Evolutionary conservation across 2,797 vertebrate genomes (phyloP).

Genomic region (Danio choprae): DNA sequence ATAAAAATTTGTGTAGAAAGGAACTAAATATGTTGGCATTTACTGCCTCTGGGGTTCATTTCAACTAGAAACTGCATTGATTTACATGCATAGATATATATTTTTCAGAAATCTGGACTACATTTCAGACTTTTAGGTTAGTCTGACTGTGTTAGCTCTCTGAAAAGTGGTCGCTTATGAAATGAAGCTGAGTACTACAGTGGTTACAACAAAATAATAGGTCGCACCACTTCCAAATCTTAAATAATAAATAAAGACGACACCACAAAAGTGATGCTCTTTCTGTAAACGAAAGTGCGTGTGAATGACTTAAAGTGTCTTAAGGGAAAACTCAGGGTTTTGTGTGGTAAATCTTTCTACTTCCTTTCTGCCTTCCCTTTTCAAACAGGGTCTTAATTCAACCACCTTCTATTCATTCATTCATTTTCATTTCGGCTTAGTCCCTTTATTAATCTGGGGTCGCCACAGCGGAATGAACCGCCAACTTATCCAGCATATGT

Average conservation of each 20-base stretch:
- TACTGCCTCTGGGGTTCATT: too few species aligned
- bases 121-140: too few species aligned
- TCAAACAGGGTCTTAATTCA: neutral
- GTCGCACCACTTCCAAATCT: constrained; percentile 22
- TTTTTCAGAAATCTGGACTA: too few species aligned
- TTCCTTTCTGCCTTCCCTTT: constrained; percentile 1
- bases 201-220: neutral
- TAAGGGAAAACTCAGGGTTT: constrained; percentile 3
- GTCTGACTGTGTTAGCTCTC: neutral
- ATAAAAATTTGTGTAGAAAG: too few species aligned
- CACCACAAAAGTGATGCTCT: constrained; percentile 19
- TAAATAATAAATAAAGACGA: constrained; percentile 45
- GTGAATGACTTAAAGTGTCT: constrained; percentile 4
- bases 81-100: neutral
- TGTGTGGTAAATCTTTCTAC: neutral
- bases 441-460: too few species aligned
- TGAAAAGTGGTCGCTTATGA: constrained; percentile 1
- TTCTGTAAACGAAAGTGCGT: constrained; percentile 1
- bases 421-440: too few species aligned
- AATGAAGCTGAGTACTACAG: constrained; percentile 1
- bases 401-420: too few species aligned
- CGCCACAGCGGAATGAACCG: too few species aligned
- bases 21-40: too few species aligned
- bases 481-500: too few species aligned
- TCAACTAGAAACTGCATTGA: neutral